Percentiles rank a stretch among this genome's conserved stretches.
These are phyloP conservation scores for Montifringilla adamsi DNA, from an alignment of 2,113 vertebrate genomes.

Conservation along the genomic window DNA sequence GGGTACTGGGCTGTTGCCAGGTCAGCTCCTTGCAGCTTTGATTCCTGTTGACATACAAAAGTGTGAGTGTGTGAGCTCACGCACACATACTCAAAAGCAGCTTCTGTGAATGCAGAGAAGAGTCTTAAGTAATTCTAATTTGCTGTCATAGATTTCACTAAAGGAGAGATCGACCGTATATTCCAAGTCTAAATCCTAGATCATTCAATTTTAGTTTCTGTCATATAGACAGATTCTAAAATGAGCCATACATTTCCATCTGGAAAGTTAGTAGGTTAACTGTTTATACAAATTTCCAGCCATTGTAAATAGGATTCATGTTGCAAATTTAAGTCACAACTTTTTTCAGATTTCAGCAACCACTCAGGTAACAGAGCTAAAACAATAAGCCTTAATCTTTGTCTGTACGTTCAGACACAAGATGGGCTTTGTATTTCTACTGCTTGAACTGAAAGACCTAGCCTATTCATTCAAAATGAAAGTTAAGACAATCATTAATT, in stretches of 20 bases:
- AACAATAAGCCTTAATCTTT: neutral
- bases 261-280: neutral
- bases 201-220: neutral
- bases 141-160: neutral
- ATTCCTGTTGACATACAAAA: slow-evolving; percentile 1
- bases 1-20: neutral
- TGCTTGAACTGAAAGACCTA: neutral
- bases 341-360: neutral
- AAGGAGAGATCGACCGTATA: accelerated
- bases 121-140: neutral
- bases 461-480: neutral
- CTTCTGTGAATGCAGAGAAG: neutral
- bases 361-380: neutral
- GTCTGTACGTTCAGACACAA: neutral
- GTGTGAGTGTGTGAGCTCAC: neutral
- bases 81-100: neutral
- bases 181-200: neutral
- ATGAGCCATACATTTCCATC: neutral
- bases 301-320: neutral
- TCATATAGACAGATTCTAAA: neutral
- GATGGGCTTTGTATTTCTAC: neutral
- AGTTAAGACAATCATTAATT: neutral
- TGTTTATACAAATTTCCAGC: neutral
- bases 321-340: neutral
- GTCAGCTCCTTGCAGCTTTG: neutral